Evolutionary conservation across 2,797 vertebrate species (phyloP).

Genomic region (Danio kyathit): DNA sequence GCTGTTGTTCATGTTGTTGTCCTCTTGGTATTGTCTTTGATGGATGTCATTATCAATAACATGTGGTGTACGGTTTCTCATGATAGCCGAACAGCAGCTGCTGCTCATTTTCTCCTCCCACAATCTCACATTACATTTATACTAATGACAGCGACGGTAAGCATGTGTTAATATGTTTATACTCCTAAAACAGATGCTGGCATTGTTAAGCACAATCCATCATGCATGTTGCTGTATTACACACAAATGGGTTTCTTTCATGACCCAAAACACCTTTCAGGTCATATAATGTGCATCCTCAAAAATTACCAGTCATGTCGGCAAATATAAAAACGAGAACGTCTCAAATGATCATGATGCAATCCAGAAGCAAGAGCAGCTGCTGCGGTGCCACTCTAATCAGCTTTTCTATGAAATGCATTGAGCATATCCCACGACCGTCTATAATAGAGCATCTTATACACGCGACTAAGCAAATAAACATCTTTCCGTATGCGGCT

Average conservation of each 20-base stretch:
- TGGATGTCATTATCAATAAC: constrained; percentile 15
- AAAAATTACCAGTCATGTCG: background rate
- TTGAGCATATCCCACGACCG: background rate
- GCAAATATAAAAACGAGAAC: background rate
- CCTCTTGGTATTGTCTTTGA: background rate
- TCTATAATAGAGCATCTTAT: background rate
- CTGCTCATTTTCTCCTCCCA: constrained; percentile 16
- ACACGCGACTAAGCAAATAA: constrained; percentile 10
- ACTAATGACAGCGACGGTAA: background rate
- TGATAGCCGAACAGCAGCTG: constrained; percentile 14
- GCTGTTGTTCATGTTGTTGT: background rate
- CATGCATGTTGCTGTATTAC: background rate
- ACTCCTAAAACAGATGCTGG: background rate
- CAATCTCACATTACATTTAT: background rate
- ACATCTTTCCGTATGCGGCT: background rate
- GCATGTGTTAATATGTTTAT: background rate
- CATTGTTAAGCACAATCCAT: background rate
- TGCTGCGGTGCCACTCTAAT: constrained; percentile 21
- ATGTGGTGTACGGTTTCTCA: constrained; percentile 8
- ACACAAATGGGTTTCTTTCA: background rate
- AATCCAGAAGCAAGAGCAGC: constrained; percentile 37
- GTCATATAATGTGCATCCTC: background rate
- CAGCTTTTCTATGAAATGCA: constrained; percentile 36
- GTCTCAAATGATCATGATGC: constrained; percentile 13
- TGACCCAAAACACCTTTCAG: background rate